These are phyloP conservation scores for Brienomyrus longianalis DNA, from an alignment of 2,113 vertebrate species.

Conservation along the genomic window DNA sequence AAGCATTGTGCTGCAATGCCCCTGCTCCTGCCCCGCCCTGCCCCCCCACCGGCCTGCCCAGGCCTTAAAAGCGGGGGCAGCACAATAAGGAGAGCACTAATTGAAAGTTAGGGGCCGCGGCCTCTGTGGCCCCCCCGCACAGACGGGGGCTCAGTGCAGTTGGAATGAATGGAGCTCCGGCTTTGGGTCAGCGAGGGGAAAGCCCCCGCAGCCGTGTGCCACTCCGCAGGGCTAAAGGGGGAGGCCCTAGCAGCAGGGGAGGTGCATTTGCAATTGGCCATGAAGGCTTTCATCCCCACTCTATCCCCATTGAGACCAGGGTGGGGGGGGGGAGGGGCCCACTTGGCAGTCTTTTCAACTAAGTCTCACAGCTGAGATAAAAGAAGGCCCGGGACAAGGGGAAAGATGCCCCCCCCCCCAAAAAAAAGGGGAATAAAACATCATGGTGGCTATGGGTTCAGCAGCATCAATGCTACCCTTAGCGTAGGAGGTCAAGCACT, in stretches of 20 bases:
- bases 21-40: background rate
- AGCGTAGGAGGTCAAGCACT: constrained; percentile 38
- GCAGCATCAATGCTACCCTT: constrained; percentile 19
- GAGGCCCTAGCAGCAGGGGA: constrained; percentile 30
- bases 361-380: constrained; percentile 24
- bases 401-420: background rate
- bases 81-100: constrained; percentile 37
- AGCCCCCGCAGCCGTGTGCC: constrained; percentile 26
- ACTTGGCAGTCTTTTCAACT: constrained; percentile 40
- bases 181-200: constrained; percentile 22
- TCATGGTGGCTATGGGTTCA: constrained; percentile 24
- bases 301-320: constrained; percentile 21
- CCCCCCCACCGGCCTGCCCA: background rate
- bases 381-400: constrained; percentile 3
- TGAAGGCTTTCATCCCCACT: constrained; percentile 39
- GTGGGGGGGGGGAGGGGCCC: constrained; percentile 10
- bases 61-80: constrained; percentile 28
- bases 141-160: background rate
- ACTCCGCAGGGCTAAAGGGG: constrained; percentile 15
- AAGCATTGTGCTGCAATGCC: constrained; percentile 41
- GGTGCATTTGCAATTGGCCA: constrained; percentile 39
- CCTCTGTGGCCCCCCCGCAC: constrained; percentile 22
- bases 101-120: constrained; percentile 44
- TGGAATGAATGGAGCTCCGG: constrained; percentile 12
- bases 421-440: background rate